Evolutionary conservation across 2,888 invertebrate species (phyloP).

Genomic region (Oscheius sp.): DNA sequence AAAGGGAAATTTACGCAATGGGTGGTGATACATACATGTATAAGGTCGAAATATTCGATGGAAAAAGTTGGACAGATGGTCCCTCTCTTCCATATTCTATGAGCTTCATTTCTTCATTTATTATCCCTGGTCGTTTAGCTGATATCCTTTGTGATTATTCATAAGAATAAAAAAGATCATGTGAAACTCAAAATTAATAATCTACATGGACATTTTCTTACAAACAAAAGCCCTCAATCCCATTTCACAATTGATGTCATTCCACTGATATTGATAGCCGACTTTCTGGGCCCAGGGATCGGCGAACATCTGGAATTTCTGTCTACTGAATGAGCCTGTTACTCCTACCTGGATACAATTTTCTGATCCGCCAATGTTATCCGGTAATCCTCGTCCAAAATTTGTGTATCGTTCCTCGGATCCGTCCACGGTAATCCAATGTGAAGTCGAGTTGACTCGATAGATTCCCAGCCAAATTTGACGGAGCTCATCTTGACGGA

Average conservation of each 20-base stretch:
- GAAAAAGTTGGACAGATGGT: too few relatives aligned
- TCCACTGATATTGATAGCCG: background rate
- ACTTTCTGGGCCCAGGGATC: background rate
- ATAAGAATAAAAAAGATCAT: too few relatives aligned
- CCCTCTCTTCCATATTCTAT: too few relatives aligned
- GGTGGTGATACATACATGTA: too few relatives aligned
- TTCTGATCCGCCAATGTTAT: background rate
- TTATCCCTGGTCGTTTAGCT: too few relatives aligned
- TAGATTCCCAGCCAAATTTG: slow-evolving; percentile 8
- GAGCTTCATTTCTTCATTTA: too few relatives aligned
- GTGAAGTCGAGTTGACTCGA: background rate
- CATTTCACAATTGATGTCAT: slow-evolving; percentile 1
- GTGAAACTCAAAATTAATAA: too few relatives aligned
- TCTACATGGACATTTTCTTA: background rate
- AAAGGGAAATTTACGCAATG: too few relatives aligned
- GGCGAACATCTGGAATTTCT: background rate
- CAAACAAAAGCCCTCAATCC: slow-evolving; percentile 7
- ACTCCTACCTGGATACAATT: background rate
- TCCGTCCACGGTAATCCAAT: background rate
- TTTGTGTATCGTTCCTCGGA: background rate
- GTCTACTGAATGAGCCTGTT: background rate
- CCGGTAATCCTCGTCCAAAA: background rate
- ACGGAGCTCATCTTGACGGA: background rate
- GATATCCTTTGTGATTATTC: too few relatives aligned
- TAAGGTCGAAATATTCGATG: too few relatives aligned